Percentiles rank a stretch among this genome's conserved stretches.
These are phyloP conservation scores for Sminthurinus aureus DNA, from an alignment of 2,888 invertebrate genomes.

Conservation along the genomic window DNA sequence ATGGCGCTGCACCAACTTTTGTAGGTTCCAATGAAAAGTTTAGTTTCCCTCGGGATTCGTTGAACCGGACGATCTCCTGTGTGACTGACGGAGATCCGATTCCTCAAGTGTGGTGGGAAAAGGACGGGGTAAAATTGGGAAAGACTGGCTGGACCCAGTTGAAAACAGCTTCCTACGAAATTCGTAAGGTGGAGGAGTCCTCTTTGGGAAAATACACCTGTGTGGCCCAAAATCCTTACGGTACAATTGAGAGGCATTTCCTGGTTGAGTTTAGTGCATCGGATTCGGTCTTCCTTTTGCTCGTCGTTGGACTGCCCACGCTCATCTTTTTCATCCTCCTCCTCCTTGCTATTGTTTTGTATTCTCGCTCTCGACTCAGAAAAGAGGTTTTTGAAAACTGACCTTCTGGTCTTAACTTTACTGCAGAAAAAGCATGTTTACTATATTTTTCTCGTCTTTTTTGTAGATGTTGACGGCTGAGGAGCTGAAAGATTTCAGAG, in stretches of 20 bases:
- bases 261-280: neutral
- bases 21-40: too few relatives aligned
- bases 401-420: too few relatives aligned
- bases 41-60: neutral
- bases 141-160: neutral
- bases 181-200: neutral
- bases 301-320: neutral
- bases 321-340: neutral
- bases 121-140: neutral
- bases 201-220: neutral
- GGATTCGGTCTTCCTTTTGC: neutral
- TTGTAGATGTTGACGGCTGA: neutral
- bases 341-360: neutral
- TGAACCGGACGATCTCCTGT: neutral
- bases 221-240: constrained; percentile 6
- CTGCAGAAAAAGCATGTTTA: too few relatives aligned
- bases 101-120: neutral
- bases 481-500: neutral
- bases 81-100: neutral
- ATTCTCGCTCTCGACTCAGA: too few relatives aligned
- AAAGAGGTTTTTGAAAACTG: too few relatives aligned
- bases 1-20: too few relatives aligned
- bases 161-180: neutral
- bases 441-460: too few relatives aligned
- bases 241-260: neutral